Percentiles rank a stretch among this genome's conserved stretches.
Evolutionary conservation across 2,113 vertebrate species (phyloP).

Genomic region (Oreocharis arfaki): DNA sequence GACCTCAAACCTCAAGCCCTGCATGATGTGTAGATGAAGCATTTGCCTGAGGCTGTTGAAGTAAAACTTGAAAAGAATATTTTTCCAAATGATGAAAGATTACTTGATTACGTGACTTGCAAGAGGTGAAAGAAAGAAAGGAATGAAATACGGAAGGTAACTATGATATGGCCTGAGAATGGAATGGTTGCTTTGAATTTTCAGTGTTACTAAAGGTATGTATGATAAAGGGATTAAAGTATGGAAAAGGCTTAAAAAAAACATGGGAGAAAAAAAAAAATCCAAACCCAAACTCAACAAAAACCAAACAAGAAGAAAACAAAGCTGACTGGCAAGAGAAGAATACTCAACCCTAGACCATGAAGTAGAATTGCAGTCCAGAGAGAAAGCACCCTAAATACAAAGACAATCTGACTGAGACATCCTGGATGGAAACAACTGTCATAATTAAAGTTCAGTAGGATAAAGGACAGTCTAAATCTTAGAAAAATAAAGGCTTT

Average conservation of each 20-base stretch:
- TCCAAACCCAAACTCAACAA: not conserved
- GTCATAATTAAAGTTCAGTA: not conserved
- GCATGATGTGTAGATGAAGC: fast-evolving
- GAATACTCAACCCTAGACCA: not conserved
- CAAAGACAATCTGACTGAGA: not conserved
- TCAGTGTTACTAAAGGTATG: not conserved
- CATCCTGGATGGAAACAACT: not conserved
- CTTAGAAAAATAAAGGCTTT: not conserved
- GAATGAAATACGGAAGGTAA: not conserved
- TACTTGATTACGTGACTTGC: not conserved
- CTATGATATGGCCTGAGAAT: not conserved
- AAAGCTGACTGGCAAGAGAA: not conserved
- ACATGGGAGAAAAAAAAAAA: not conserved
- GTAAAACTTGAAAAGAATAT: not conserved
- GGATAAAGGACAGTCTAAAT: not conserved
- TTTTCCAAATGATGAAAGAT: not conserved
- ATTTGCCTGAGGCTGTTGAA: not conserved
- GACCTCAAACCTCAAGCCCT: not conserved
- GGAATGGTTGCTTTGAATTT: not conserved
- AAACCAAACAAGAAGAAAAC: not conserved
- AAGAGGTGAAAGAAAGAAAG: not conserved
- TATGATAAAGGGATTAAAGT: not conserved
- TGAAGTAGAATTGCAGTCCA: not conserved
- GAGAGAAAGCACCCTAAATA: not conserved
- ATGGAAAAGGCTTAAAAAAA: not conserved